Evolutionary conservation across 2,888 invertebrate species (phyloP).

Genomic region (Drosophila nr. perissopoda): DNA sequence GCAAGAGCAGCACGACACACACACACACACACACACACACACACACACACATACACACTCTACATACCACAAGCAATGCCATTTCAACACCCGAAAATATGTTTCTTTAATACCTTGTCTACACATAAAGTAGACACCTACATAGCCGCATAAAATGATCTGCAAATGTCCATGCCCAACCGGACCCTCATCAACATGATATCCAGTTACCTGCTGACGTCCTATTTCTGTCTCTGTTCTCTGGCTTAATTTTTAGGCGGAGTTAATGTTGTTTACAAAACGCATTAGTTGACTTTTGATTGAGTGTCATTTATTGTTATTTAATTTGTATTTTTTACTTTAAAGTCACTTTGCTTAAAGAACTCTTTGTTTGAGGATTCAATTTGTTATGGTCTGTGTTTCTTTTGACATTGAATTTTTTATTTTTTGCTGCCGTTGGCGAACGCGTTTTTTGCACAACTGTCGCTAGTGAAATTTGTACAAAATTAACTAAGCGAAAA

Average conservation of each 20-base stretch:
- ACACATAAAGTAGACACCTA: constrained; percentile 11
- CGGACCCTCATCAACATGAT: constrained; percentile 68
- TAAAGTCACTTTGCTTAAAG: constrained; percentile 26
- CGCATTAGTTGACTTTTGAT: constrained; percentile 63
- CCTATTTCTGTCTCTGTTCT: constrained; percentile 23
- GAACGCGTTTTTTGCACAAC: constrained; percentile 75
- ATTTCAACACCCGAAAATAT: neutral
- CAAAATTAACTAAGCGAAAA: constrained; percentile 66
- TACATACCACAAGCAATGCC: constrained; percentile 1
- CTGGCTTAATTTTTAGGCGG: constrained; percentile 54
- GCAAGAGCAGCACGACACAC: neutral
- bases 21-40: neutral
- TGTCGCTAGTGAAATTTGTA: constrained; percentile 57
- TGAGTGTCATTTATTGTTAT: constrained; percentile 13
- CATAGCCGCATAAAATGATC: constrained; percentile 25
- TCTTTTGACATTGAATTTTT: constrained; percentile 19
- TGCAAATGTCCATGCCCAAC: constrained; percentile 36
- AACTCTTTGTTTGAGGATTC: constrained; percentile 9
- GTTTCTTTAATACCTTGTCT: constrained; percentile 36
- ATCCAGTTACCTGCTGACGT: constrained; percentile 44
- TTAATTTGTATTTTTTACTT: neutral
- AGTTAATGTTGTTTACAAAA: constrained; percentile 69
- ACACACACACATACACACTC: neutral
- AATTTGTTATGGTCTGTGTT: constrained; percentile 15
- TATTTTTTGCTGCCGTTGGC: constrained; percentile 61